A percentile compares a stretch with the other conserved stretches of the same genome.
Conservation (phyloP, 2,797 vertebrate genomes). For the Spinibarbus caldwelli region DNA sequence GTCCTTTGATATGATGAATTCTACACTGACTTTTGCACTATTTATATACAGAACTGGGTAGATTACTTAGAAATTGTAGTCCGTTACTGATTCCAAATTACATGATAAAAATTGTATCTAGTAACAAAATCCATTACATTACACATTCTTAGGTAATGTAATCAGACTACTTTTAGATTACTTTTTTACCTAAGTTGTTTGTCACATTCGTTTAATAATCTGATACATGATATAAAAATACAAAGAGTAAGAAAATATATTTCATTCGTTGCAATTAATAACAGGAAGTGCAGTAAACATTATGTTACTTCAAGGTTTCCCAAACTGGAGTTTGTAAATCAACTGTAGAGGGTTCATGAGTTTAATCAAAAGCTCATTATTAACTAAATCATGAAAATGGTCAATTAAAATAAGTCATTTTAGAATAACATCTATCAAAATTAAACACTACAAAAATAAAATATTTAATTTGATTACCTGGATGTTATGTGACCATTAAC, state of each 20-base stretch:
- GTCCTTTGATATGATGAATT: background rate
- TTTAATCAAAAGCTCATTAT: too few species aligned
- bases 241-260: background rate
- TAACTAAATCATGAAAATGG: too few species aligned
- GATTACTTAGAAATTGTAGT: background rate
- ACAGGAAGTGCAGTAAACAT: background rate
- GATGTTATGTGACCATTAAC: too few species aligned
- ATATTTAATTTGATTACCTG: too few species aligned
- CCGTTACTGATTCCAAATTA: background rate
- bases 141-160: background rate
- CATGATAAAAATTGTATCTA: background rate
- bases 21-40: background rate
- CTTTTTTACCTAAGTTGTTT: background rate
- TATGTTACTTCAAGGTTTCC: background rate
- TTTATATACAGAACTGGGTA: background rate
- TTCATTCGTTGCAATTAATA: background rate
- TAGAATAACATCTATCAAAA: too few species aligned
- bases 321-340: background rate
- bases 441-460: too few species aligned
- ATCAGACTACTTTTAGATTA: background rate
- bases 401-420: too few species aligned
- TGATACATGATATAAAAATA: background rate
- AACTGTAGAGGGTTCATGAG: too few species aligned
- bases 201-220: background rate
- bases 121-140: background rate